A percentile compares a stretch with the other conserved stretches of the same genome.
Evolutionary conservation across 1,140 invertebrate species (phyloP).

Genomic region (Zaprionus lachaisei): DNA sequence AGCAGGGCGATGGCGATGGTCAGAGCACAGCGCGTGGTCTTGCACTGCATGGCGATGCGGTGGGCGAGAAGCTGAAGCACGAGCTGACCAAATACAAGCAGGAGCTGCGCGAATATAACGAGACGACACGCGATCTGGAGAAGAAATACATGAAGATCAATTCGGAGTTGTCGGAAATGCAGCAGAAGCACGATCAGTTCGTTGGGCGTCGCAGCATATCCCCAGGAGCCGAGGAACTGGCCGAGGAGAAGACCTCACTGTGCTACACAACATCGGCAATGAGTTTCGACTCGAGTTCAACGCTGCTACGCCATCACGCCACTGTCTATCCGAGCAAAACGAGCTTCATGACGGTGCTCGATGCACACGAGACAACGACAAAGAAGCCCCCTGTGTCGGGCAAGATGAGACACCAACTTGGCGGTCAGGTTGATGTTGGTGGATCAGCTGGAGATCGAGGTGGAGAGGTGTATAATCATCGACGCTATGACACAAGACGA

Average conservation of each 20-base stretch:
- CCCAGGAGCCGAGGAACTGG: conserved; percentile 26
- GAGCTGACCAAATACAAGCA: conserved; percentile 76
- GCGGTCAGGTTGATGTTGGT: conserved; percentile 3
- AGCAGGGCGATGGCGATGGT: conserved; percentile 22
- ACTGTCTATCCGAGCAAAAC: conserved; percentile 50
- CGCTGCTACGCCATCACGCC: conserved; percentile 34
- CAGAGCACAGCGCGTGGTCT: neutral
- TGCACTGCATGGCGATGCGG: conserved; percentile 36
- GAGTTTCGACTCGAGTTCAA: conserved; percentile 47
- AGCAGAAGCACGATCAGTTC: conserved; percentile 71
- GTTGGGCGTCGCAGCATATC: conserved; percentile 19
- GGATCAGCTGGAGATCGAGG: neutral
- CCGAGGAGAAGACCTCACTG: conserved; percentile 5
- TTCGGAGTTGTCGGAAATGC: conserved; percentile 72
- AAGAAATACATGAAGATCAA: conserved; percentile 81
- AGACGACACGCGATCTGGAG: conserved; percentile 74
- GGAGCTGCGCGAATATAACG: conserved; percentile 76
- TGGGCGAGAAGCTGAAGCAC: conserved; percentile 69
- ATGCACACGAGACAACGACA: conserved; percentile 14
- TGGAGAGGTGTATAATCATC: conserved; percentile 1
- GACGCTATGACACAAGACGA: neutral
- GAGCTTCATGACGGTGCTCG: conserved; percentile 67
- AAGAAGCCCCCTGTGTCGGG: neutral
- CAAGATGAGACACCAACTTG: conserved; percentile 11
- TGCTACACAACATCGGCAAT: conserved; percentile 36